Evolutionary conservation across 2,888 invertebrate species (phyloP).

Genomic region (Dichetophora obliterata): DNA sequence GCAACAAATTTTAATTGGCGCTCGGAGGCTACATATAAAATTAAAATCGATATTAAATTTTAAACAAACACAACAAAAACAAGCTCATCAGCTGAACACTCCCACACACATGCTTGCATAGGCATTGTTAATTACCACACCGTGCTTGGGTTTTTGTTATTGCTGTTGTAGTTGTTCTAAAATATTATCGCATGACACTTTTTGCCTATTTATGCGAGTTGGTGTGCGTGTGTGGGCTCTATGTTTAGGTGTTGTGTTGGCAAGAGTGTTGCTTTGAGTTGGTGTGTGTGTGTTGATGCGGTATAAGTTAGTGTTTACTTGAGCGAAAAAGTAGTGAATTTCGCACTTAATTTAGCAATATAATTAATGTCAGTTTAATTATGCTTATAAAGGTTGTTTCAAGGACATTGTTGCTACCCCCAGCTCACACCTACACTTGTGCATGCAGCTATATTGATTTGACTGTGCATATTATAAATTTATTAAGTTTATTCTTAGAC

Average conservation of each 20-base stretch:
- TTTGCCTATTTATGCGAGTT: neutral
- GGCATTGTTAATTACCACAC: neutral
- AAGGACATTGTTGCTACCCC: slow-evolving; percentile 12
- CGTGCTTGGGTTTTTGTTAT: neutral
- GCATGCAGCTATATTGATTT: too few species aligned
- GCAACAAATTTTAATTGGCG: slow-evolving; percentile 20
- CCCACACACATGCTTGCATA: neutral
- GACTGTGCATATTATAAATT: too few species aligned
- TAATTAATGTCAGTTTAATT: slow-evolving; percentile 27
- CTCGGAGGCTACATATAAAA: neutral
- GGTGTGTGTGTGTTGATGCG: neutral
- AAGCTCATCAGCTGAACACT: neutral
- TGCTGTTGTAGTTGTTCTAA: neutral
- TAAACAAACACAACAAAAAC: neutral
- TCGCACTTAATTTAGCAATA: slow-evolving; percentile 23
- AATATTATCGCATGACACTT: neutral
- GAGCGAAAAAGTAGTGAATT: neutral
- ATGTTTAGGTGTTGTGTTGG: neutral
- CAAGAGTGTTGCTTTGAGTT: neutral
- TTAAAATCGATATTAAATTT: slow-evolving; percentile 13
- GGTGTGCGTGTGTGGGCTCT: neutral
- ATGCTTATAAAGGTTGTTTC: slow-evolving; percentile 25
- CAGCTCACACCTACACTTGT: too few species aligned
- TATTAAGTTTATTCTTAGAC: too few species aligned
- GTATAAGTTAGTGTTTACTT: neutral